Conservation (phyloP, 2,888 invertebrate species). For the Spodoptera littoralis region DNA sequence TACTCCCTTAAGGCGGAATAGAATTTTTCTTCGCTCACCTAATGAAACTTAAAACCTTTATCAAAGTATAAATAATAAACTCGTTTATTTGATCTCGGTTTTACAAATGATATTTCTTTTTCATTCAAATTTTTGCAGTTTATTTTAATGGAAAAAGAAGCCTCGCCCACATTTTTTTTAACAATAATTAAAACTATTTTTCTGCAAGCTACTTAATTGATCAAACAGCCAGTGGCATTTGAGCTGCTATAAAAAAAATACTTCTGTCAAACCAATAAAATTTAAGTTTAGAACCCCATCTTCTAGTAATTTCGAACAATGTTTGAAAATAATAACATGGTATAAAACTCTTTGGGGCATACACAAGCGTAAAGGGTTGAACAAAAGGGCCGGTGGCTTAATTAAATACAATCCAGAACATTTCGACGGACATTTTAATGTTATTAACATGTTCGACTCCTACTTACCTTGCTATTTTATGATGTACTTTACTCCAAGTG, state of each 20-base stretch:
- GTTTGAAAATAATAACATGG: slow-evolving; percentile 77
- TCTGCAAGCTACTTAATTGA: too few species aligned
- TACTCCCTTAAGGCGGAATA: slow-evolving; percentile 34
- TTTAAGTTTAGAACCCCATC: slow-evolving; percentile 47
- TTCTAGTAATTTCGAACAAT: slow-evolving; percentile 61
- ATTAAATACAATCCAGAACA: slow-evolving; percentile 83
- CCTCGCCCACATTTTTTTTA: too few species aligned
- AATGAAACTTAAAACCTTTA: slow-evolving; percentile 38
- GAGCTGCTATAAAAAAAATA: not conserved
- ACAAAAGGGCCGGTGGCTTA: slow-evolving; percentile 79
- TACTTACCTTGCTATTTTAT: slow-evolving; percentile 80
- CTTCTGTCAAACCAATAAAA: slow-evolving; percentile 45
- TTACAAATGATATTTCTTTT: too few species aligned
- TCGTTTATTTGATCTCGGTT: slow-evolving; percentile 11
- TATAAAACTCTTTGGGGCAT: slow-evolving; percentile 76
- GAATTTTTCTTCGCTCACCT: slow-evolving; percentile 22
- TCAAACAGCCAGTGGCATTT: too few species aligned
- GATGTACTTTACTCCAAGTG: slow-evolving; percentile 73
- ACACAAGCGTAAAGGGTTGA: slow-evolving; percentile 67
- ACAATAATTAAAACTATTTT: too few species aligned
- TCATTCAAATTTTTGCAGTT: too few species aligned
- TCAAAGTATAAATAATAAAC: slow-evolving; percentile 37
- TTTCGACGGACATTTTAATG: slow-evolving; percentile 83
- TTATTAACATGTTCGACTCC: slow-evolving; percentile 86
- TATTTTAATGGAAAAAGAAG: too few species aligned